phyloP scores from a whole-genome alignment of 2,113 vertebrate genomes.

The Oryzias woworae region DNA sequence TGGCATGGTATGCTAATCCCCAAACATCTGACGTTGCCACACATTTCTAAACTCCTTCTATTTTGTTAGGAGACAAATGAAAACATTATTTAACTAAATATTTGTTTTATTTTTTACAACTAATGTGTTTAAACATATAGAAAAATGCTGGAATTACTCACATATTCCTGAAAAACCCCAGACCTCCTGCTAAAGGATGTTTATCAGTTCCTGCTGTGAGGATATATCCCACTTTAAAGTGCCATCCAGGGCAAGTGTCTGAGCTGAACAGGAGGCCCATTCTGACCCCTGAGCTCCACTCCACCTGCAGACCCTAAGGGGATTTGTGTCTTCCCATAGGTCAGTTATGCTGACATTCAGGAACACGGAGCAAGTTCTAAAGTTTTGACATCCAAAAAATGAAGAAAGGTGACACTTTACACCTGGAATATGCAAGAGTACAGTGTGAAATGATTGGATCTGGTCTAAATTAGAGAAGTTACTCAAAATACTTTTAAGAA shows the following conservation, averaged over 20 bases:
- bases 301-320: slow-evolving; percentile 73
- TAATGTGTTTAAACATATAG: neutral
- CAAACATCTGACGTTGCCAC: too few relatives aligned
- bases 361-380: neutral
- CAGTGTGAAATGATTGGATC: too few relatives aligned
- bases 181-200: slow-evolving; percentile 48
- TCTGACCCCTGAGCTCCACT: slow-evolving; percentile 75
- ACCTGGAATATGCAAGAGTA: too few relatives aligned
- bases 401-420: neutral
- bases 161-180: slow-evolving; percentile 64
- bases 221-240: slow-evolving; percentile 68
- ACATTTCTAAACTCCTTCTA: too few relatives aligned
- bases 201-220: slow-evolving; percentile 53
- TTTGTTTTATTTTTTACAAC: neutral
- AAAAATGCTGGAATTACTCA: slow-evolving; percentile 51
- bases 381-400: slow-evolving; percentile 17
- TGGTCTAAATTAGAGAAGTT: neutral
- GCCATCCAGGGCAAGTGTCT: slow-evolving; percentile 59
- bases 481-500: neutral
- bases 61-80: neutral
- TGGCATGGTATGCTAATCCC: too few relatives aligned
- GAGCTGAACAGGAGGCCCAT: slow-evolving; percentile 67
- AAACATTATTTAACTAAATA: neutral
- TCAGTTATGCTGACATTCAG: slow-evolving; percentile 18
- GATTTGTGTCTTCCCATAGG: slow-evolving; percentile 66